Evolutionary conservation across 2,888 invertebrate genomes (phyloP).

Genomic region (Lysandra coridon): DNA sequence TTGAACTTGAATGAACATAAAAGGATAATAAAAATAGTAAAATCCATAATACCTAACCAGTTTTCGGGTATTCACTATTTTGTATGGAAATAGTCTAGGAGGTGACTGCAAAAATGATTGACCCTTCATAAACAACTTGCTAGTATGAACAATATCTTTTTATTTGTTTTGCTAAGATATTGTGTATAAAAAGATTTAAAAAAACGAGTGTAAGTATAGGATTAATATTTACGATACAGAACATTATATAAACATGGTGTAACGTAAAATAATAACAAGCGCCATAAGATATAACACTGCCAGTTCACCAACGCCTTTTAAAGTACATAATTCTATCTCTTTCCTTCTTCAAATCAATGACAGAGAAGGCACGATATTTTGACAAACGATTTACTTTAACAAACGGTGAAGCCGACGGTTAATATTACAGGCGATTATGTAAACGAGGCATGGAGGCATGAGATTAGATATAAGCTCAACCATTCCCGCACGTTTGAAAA

Average conservation of each 20-base stretch:
- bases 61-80: not conserved
- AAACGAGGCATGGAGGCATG: not conserved
- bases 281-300: not conserved
- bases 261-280: not conserved
- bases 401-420: no score
- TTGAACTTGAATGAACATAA: not conserved
- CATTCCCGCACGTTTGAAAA: not conserved
- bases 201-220: not conserved
- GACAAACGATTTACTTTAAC: no score
- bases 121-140: no score
- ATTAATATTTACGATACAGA: not conserved
- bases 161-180: not conserved
- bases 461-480: not conserved
- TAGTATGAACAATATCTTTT: no score
- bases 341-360: no score
- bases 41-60: slow-evolving; percentile 15
- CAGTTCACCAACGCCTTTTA: no score
- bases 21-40: slow-evolving; percentile 10
- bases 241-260: not conserved
- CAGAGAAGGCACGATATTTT: no score
- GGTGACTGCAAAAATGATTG: not conserved
- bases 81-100: slow-evolving; percentile 11
- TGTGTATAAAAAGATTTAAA: no score
- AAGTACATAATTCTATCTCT: no score
- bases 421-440: not conserved